Evolutionary conservation across 35 echinoderm and acorn worm species (phyloP).

Genomic region (Heliocidaris tuberculata): DNA sequence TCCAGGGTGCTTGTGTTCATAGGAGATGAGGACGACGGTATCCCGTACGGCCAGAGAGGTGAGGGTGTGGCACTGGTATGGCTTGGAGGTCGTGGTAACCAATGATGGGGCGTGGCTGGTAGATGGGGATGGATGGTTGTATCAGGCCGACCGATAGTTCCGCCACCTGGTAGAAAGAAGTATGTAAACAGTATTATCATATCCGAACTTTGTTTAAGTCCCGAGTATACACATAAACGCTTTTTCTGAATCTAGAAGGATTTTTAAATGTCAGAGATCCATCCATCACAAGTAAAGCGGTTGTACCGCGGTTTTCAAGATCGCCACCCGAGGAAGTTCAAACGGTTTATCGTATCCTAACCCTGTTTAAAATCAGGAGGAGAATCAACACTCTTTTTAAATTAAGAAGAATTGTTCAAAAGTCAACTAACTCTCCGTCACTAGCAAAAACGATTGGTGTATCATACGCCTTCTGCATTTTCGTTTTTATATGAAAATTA

Average conservation of each 20-base stretch:
- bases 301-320: no score
- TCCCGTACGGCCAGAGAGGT: slow-evolving; percentile 52
- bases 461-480: no score
- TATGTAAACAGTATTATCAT: not conserved
- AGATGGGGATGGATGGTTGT: slow-evolving; percentile 61
- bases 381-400: no score
- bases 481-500: no score
- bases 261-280: not conserved
- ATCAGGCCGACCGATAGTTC: slow-evolving; percentile 51
- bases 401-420: no score
- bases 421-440: no score
- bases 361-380: no score
- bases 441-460: no score
- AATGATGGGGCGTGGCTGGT: slow-evolving; percentile 59
- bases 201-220: no score
- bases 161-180: slow-evolving; percentile 50
- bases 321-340: no score
- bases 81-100: slow-evolving; percentile 57
- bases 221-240: not conserved
- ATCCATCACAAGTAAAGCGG: no score
- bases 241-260: not conserved
- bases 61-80: slow-evolving; percentile 44
- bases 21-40: slow-evolving; percentile 42
- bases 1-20: slow-evolving; percentile 38
- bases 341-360: no score